Evolutionary conservation across 2,797 vertebrate species (phyloP), one percentile per base, ranked within the genome.

Genomic region (Gallinago nigripennis): DNA sequence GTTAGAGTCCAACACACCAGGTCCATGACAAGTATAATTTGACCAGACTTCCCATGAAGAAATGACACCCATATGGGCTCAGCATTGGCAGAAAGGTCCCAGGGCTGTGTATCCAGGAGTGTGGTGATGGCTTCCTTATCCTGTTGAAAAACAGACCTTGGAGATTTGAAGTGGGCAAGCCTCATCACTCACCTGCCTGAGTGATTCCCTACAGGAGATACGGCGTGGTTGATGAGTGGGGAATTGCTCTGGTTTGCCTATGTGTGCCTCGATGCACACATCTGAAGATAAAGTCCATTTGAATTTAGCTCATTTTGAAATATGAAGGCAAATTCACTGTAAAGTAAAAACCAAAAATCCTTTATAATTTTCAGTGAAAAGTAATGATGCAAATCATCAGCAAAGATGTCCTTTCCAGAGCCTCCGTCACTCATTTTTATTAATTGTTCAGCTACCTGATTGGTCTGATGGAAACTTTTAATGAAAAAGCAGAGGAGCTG

Each of bases 401-500:
- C 27, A 90, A 90, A 84, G 18, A 28, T 37, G 65, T 81, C 53
- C 35, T 80, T 57, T 72, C 41, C 82, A 86, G 57, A 90, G 73
- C n/a, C 51, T 10, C 61, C 53, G 66, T 76, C 48, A 60, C 25
- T 65, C 50, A 23, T 61, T 45, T 95, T 85, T 97, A 39, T 95
- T 96, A 64, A 75, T 94, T 96, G 45, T 93, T 86, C 86, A 97
- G 96, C 91, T 99, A 99, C 97, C 96, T 99, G 94, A 97, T 98
- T 84, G 98, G 98, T 85, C 90, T 99, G 80, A 99, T 98, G 97
- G 98, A 97, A 2, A 98, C 98, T 10, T 99, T 99, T 97, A 99
- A 99, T 51, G 99, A 99, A 96, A 98, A 98, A 92, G 98, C 98
- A 0, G 99, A 99, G 94, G 97, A 97, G 66, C 97, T 99, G 93